phyloP scores from a whole-genome alignment of 2,888 invertebrate genomes.

The Drosophila setosimentum region DNA sequence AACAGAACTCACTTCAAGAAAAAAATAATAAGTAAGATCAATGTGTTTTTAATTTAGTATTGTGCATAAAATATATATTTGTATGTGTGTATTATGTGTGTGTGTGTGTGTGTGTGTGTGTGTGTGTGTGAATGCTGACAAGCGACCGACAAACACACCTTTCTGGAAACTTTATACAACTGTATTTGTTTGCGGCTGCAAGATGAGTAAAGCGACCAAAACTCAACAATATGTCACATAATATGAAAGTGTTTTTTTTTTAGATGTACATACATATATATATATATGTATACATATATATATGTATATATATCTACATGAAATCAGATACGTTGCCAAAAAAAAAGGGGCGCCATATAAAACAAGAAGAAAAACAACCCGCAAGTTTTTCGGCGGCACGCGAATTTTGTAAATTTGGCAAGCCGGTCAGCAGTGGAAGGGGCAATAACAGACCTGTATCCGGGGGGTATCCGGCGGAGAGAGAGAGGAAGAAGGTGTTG shows the following conservation, averaged over 20 bases:
- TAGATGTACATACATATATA: conserved; percentile 9
- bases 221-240: conserved; percentile 55
- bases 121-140: conserved; percentile 21
- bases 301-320: neutral
- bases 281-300: neutral
- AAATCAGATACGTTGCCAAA: conserved; percentile 23
- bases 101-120: neutral
- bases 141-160: conserved; percentile 65
- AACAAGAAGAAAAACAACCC: conserved; percentile 31
- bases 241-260: conserved; percentile 38
- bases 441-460: neutral
- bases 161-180: conserved; percentile 58
- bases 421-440: conserved; percentile 28
- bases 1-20: conserved; percentile 32
- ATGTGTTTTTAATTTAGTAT: conserved; percentile 33
- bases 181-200: conserved; percentile 43
- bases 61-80: conserved; percentile 6
- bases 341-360: conserved; percentile 19
- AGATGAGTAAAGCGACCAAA: conserved; percentile 53
- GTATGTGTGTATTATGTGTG: conserved; percentile 1
- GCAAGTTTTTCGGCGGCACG: conserved; percentile 46
- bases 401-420: conserved; percentile 60
- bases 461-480: neutral
- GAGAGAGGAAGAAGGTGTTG: conserved; percentile 4
- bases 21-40: conserved; percentile 51